Base-by-base conservation (phyloP, 2,888 invertebrate genomes). In the Drosophila multiciliata region DNA sequence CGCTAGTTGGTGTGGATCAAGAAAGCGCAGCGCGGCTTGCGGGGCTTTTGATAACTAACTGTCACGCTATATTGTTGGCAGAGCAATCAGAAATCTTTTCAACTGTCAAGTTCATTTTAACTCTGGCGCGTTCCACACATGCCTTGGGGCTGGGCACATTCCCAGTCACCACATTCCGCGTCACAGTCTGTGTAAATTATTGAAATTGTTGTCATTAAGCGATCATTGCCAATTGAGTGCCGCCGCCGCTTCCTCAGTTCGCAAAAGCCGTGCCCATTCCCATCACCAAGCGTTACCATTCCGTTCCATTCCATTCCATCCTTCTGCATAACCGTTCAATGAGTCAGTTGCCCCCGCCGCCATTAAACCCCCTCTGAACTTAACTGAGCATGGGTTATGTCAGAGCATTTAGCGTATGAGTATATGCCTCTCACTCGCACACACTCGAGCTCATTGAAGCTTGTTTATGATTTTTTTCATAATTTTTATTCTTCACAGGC, bases 191-290 rank as follows among this genome's bases (percentile, higher is more conserved):
- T 62, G 53, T 62, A 78, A 78, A 73, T 78, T 66, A 82, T 81
- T 80, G 64, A 78, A 78, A 81, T 81, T 72, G 75, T 68, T 80
- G 81, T 62, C 73, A 80, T 75, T 80, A 72, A 78, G 62, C 68
- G 75, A 78, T 81, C 70, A 76, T 75, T 80, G 73, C 29, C 78
- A 78, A 80, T 78, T 80, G 69, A 75, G 75, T 75, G 65, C 42
- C 75, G 61, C 63, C 66, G 65, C 48, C 33, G 20, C 17, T 17
- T 8, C 45, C 45, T 45, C 45, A 29, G 1, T 26, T 20, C 35
- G 32, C 29, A 26, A 20, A 38, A 29, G 11, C 36, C 38, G 12
- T n/a, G n/a, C 35, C 59, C 35, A 49, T 8, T 20, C n/a, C 32
- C 17, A 58, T 17, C 32, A 20, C 29, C 12, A 52, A 3, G 17